A percentile compares a stretch with the other conserved stretches of the same genome.
phyloP scores from a whole-genome alignment of 1,140 invertebrate genomes.

The Drosophila cardini region DNA sequence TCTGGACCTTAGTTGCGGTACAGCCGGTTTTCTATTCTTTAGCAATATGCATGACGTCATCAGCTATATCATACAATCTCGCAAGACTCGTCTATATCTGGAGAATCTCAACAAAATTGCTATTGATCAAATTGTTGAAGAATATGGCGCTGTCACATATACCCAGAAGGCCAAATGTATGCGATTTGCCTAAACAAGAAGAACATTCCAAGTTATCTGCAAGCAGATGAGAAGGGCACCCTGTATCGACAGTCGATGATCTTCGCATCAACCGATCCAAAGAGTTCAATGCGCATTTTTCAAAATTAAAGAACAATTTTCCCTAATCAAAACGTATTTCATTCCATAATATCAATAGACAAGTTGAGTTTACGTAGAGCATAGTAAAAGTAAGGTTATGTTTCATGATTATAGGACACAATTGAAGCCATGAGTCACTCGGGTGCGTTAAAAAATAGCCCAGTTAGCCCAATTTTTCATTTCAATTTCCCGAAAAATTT shows the following conservation, averaged over 20 bases:
- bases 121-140: constrained; percentile 75
- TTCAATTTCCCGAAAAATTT: too few relatives aligned
- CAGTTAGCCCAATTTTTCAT: too few relatives aligned
- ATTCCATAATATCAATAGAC: too few relatives aligned
- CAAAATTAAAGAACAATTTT: background rate
- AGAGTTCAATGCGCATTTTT: constrained; percentile 9
- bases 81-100: constrained; percentile 70
- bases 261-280: background rate
- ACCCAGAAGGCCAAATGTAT: constrained; percentile 76
- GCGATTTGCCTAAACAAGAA: constrained; percentile 58
- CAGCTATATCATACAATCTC: constrained; percentile 76
- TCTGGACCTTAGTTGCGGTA: constrained; percentile 77
- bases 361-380: too few relatives aligned
- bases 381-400: too few relatives aligned
- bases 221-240: background rate
- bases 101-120: constrained; percentile 76
- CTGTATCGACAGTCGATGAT: background rate
- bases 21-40: constrained; percentile 76
- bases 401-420: too few relatives aligned
- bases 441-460: too few relatives aligned
- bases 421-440: too few relatives aligned
- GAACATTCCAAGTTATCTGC: background rate
- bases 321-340: too few relatives aligned
- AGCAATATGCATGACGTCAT: constrained; percentile 75
- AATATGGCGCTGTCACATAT: constrained; percentile 74